These are phyloP conservation scores for Pteruthius melanotis DNA, from an alignment of 2,113 vertebrate species.

Conservation along the genomic window DNA sequence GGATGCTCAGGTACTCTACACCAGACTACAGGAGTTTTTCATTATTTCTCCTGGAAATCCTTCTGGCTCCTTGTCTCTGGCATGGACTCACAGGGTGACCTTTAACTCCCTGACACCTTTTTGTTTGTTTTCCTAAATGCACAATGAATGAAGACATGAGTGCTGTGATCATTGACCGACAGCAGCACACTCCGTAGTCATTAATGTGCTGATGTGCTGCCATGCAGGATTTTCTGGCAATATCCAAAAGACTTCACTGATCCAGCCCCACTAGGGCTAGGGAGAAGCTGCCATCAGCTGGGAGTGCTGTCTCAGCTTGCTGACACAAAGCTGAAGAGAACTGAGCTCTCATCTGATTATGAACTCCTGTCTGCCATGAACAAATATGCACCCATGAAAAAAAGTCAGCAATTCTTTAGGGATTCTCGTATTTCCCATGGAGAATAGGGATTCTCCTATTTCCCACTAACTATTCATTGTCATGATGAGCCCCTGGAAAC, in stretches of 20 bases:
- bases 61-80: not conserved
- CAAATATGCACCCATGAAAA: not conserved
- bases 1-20: not conserved
- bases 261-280: not conserved
- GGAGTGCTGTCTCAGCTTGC: not conserved
- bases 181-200: not conserved
- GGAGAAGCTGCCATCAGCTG: rapidly evolving
- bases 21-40: not conserved
- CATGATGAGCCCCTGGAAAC: not conserved
- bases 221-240: not conserved
- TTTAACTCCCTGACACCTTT: not conserved
- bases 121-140: not conserved
- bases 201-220: not conserved
- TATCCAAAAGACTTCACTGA: not conserved
- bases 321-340: not conserved
- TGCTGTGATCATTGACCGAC: not conserved
- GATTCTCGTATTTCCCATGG: not conserved
- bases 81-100: not conserved
- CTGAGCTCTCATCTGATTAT: not conserved
- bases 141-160: not conserved
- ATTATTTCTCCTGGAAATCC: not conserved
- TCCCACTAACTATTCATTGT: not conserved
- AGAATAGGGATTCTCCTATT: not conserved
- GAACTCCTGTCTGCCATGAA: not conserved
- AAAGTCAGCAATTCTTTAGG: not conserved